phyloP scores from a whole-genome alignment of 2,888 invertebrate species.

The Pediacus dermestoides region DNA sequence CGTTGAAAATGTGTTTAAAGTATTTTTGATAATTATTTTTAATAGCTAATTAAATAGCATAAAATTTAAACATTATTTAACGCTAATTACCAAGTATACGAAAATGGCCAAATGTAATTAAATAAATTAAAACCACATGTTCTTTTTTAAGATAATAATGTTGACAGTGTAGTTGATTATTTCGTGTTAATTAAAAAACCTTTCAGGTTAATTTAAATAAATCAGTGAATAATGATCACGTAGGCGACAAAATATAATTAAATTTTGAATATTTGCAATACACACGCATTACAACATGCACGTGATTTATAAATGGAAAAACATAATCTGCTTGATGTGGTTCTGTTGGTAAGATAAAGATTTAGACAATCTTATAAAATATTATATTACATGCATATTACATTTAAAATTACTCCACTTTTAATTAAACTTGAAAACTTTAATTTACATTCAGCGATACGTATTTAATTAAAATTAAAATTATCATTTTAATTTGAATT shows the following conservation, averaged over 20 bases:
- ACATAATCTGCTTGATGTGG: no score
- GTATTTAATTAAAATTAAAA: conserved; percentile 24
- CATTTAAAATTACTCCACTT: conserved; percentile 17
- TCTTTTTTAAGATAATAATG: conserved; percentile 2
- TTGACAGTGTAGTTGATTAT: conserved; percentile 4
- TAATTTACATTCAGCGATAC: conserved; percentile 17
- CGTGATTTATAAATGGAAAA: no score
- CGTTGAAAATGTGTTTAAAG: no score
- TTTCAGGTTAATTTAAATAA: conserved; percentile 3
- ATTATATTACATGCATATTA: conserved; percentile 9
- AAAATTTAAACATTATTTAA: no score
- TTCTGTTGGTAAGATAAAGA: no score
- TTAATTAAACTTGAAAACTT: conserved; percentile 21
- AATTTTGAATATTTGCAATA: no score
- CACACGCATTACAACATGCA: no score
- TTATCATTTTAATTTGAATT: conserved; percentile 22
- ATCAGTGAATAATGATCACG: conserved; percentile 1
- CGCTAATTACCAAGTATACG: no score
- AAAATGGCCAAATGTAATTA: conserved; percentile 4
- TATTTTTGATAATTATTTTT: no score
- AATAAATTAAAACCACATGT: conserved; percentile 3
- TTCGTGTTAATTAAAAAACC: conserved; percentile 4
- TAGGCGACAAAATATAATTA: conserved; percentile 3
- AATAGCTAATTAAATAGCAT: no score
- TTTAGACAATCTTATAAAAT: no score